Evolutionary conservation across 2,888 invertebrate species (phyloP).

Genomic region (Ecdyonurus torrentis): DNA sequence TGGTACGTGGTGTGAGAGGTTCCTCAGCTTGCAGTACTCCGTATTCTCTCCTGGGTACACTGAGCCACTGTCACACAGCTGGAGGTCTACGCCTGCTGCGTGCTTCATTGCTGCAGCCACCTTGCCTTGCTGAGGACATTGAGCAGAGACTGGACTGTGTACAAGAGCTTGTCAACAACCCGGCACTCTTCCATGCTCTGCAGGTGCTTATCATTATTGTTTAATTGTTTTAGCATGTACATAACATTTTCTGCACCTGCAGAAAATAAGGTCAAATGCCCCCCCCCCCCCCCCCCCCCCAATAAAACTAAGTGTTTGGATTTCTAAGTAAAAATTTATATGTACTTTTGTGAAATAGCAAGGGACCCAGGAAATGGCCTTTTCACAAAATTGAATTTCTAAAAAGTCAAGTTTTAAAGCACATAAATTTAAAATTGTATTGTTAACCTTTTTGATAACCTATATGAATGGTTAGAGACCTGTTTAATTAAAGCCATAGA

Average conservation of each 20-base stretch:
- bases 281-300: too few species aligned
- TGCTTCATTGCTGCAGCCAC: slow-evolving; percentile 65
- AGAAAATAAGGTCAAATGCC: too few species aligned
- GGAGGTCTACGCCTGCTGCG: slow-evolving; percentile 65
- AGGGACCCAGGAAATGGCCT: too few species aligned
- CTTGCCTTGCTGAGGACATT: slow-evolving; percentile 46
- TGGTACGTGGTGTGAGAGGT: slow-evolving; percentile 27
- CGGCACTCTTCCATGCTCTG: slow-evolving; percentile 41
- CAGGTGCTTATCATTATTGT: slow-evolving; percentile 32
- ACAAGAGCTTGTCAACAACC: slow-evolving; percentile 52
- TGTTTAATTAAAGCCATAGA: too few species aligned
- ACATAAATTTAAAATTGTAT: neutral
- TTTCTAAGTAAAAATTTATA: too few species aligned
- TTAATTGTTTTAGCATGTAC: too few species aligned
- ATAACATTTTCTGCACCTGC: too few species aligned
- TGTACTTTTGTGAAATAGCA: too few species aligned
- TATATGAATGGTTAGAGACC: too few species aligned
- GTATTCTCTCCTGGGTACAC: slow-evolving; percentile 42
- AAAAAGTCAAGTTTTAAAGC: too few species aligned
- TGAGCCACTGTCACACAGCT: slow-evolving; percentile 50
- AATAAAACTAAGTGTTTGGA: too few species aligned
- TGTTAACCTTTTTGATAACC: neutral
- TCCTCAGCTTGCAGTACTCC: slow-evolving; percentile 17
- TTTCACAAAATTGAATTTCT: too few species aligned
- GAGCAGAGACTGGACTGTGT: slow-evolving; percentile 54